Evolutionary conservation across 1,140 invertebrate genomes (phyloP), one percentile per base, ranked within the genome.

Genomic region (Temnothorax nylanderi): DNA sequence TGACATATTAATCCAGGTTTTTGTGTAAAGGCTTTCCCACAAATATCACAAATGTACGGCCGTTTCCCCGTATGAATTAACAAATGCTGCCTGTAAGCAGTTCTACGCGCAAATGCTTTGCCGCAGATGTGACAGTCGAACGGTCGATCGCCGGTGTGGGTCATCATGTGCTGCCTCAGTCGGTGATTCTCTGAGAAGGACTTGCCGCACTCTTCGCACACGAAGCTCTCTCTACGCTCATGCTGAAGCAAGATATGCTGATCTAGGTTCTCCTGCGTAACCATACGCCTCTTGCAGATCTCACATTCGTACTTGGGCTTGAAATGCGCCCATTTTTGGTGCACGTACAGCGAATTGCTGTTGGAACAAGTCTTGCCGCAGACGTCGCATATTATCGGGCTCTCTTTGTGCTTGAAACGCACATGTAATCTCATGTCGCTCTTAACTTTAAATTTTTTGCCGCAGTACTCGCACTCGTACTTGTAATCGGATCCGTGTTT

Each of bases 201-300:
- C 91, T 98, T 98, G 1, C 96, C 96, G 91, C 98, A 98, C 5
- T 97, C 95, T 81, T 98, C 97, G 92, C 98, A 98, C 0, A 91
- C 89, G 32, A 91, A 91, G 0, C 89, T 89, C 34, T 93, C 90
- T 3, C 91, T 96, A 76, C 95, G 80, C 54, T 92, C 90, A 94
- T 93, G 93, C 58, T 93, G 93, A 10, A 91, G 41, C 13, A 91
- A 49, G 1, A 94, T 92, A 26, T 95, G 94, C 21, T 94, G 92
- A 34, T 94, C 91, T 2, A 95, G 89, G 78, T 94, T 94, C 56
- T 94, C 91, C 54, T 94, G 91, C 0, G 90, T 92, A 3, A 93
- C 93, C 90, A 94, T 93, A 0, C 93, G 65, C 1, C 93, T 86
- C 5, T 93, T 91, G 37, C 94, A 94, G 13, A 94, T 92, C 7